phyloP scores from a whole-genome alignment of 2,113 vertebrate species.

The Megalops atlanticus region DNA sequence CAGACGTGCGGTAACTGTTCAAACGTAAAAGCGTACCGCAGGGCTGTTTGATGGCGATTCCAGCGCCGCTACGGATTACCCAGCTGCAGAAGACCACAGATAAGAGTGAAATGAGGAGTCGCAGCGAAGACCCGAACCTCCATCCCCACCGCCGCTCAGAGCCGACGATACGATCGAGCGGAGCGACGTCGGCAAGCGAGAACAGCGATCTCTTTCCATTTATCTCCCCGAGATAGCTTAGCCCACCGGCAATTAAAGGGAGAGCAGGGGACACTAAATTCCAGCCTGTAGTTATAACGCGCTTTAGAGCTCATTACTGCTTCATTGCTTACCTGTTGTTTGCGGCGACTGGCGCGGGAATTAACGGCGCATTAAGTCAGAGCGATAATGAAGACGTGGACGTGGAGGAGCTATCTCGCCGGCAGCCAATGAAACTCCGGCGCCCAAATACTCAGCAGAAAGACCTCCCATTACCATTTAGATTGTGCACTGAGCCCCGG shows the following conservation, averaged over 20 bases:
- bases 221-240: not conserved
- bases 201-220: not conserved
- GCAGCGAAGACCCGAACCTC: too few species aligned
- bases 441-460: constrained; percentile 36
- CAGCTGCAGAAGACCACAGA: too few species aligned
- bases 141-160: too few species aligned
- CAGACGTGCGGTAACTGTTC: too few species aligned
- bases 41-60: too few species aligned
- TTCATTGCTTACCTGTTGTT: constrained; percentile 30
- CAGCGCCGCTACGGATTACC: too few species aligned
- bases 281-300: constrained; percentile 3
- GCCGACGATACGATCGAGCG: too few species aligned
- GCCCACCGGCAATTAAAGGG: not conserved
- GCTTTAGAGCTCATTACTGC: constrained; percentile 30
- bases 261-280: not conserved
- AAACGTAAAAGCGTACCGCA: not conserved
- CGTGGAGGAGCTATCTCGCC: constrained; percentile 35
- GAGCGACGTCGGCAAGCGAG: not conserved
- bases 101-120: too few species aligned
- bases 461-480: constrained; percentile 63
- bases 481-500: constrained; percentile 54
- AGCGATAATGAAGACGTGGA: constrained; percentile 51
- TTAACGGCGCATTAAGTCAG: constrained; percentile 49
- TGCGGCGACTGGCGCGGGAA: constrained; percentile 31
- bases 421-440: constrained; percentile 32